Evolutionary conservation across 2,888 invertebrate species (phyloP).

Genomic region (Camptogramma bilineatum): DNA sequence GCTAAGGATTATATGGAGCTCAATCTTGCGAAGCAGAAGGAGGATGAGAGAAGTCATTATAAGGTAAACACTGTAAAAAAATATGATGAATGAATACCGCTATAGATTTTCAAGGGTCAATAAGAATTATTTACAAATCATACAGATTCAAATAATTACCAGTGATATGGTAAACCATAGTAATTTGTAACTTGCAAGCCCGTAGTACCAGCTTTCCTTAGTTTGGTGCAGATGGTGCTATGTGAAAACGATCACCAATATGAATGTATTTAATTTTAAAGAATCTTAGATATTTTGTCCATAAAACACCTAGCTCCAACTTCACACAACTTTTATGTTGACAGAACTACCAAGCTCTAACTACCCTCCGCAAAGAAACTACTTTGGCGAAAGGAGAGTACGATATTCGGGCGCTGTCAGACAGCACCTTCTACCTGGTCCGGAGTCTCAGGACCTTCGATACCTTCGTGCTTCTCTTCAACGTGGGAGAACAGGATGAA

Average conservation of each 20-base stretch:
- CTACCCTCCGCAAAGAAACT: constrained; percentile 73
- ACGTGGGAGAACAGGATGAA: constrained; percentile 74
- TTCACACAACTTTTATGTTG: neutral
- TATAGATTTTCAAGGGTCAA: no score
- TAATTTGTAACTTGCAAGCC: no score
- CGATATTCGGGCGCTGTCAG: constrained; percentile 67
- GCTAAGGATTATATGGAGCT: constrained; percentile 84
- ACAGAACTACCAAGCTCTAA: constrained; percentile 84
- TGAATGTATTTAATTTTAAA: no score
- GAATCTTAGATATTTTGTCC: no score
- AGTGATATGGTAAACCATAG: no score
- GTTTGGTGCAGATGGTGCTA: no score
- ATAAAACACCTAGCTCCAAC: no score
- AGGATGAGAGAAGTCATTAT: constrained; percentile 79
- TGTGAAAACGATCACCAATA: no score
- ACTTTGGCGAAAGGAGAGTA: constrained; percentile 75
- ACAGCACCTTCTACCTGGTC: constrained; percentile 66
- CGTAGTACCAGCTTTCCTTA: no score
- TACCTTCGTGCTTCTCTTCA: constrained; percentile 77
- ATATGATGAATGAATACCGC: no score
- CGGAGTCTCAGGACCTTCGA: constrained; percentile 60
- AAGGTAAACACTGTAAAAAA: constrained; percentile 57
- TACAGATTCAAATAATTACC: no score
- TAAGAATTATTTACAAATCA: no score
- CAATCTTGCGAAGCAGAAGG: constrained; percentile 85